A percentile compares a stretch with the other conserved stretches of the same genome.
phyloP scores from a whole-genome alignment of 2,797 vertebrate species.

The Xyrichtys novacula region DNA sequence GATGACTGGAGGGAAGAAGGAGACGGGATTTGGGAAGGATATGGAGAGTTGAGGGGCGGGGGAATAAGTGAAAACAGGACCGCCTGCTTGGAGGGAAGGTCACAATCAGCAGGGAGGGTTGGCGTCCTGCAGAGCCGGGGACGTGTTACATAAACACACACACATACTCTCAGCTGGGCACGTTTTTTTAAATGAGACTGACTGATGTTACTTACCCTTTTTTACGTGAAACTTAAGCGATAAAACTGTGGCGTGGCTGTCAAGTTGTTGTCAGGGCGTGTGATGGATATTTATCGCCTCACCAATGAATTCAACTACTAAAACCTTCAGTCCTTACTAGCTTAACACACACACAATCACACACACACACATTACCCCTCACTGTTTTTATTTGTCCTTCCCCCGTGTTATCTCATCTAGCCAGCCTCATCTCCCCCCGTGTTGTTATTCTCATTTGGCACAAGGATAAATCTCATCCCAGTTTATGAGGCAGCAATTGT shows the following conservation, averaged over 20 bases:
- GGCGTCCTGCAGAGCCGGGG: constrained; percentile 53
- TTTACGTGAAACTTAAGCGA: background rate
- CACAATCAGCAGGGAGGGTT: constrained; percentile 58
- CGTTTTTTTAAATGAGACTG: constrained; percentile 1
- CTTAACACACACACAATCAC: background rate
- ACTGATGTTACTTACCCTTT: constrained; percentile 2
- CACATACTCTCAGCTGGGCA: background rate
- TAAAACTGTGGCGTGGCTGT: constrained; percentile 4
- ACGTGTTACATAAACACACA: constrained; percentile 32
- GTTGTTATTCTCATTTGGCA: constrained; percentile 59
- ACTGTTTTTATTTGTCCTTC: constrained; percentile 41
- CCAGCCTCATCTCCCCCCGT: constrained; percentile 38
- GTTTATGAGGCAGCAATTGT: constrained; percentile 66
- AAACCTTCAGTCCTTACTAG: background rate
- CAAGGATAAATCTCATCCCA: constrained; percentile 60
- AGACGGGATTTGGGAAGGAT: constrained; percentile 30
- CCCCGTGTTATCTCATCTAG: constrained; percentile 22
- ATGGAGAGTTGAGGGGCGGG: background rate
- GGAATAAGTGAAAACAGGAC: constrained; percentile 27
- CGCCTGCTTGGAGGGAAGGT: constrained; percentile 68
- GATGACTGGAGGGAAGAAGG: constrained; percentile 21
- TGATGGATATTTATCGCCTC: constrained; percentile 38
- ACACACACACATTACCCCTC: background rate
- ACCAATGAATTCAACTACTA: constrained; percentile 11
- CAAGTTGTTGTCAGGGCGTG: constrained; percentile 21